Conservation (phyloP, 2,113 vertebrate genomes). For the Aix galericulata region DNA sequence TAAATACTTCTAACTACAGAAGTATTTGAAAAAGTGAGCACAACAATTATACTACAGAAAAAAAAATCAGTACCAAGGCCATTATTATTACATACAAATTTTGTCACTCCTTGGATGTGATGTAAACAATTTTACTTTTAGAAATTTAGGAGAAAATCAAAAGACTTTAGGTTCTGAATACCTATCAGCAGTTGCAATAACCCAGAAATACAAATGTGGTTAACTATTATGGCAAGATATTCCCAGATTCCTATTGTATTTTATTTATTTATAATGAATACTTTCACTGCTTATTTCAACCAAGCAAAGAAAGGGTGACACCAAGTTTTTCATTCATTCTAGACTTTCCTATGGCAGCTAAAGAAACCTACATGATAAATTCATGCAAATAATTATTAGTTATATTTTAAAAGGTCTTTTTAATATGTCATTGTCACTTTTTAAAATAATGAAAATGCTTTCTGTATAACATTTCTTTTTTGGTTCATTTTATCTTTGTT, state of each 20-base stretch:
- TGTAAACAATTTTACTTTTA: not conserved
- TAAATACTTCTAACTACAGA: not conserved
- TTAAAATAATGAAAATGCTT: constrained; percentile 55
- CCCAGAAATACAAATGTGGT: not conserved
- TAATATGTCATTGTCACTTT: not conserved
- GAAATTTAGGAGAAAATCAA: not conserved
- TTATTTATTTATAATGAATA: not conserved
- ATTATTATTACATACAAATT: not conserved
- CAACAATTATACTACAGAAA: not conserved
- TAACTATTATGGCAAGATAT: not conserved
- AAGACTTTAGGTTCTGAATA: not conserved
- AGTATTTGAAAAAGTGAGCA: not conserved
- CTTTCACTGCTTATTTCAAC: not conserved
- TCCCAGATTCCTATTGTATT: not conserved
- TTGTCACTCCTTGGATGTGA: not conserved
- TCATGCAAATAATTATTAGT: constrained; percentile 59
- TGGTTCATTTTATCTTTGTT: constrained; percentile 62
- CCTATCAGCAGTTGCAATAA: not conserved
- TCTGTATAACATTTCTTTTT: constrained; percentile 32
- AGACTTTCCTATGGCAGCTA: constrained; percentile 4
- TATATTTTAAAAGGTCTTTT: constrained; percentile 41
- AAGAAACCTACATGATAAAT: constrained; percentile 56
- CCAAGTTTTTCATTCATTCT: not conserved
- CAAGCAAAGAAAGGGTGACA: not conserved
- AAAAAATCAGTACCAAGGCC: not conserved